Base-by-base conservation (phyloP, 2,888 invertebrate genomes). In the Oxytorus armatus region DNA sequence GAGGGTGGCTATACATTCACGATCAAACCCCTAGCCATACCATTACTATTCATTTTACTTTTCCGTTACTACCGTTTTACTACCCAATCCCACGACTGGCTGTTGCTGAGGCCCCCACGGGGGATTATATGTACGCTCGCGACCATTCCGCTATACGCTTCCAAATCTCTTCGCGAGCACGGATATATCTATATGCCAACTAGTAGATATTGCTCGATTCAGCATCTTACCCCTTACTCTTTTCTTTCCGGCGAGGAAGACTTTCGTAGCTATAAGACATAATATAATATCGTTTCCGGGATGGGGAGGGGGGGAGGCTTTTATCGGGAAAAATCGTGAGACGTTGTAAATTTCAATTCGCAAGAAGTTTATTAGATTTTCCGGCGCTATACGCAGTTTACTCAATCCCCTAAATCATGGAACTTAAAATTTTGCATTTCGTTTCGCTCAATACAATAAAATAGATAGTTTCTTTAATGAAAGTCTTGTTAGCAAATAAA, bases 71-170 rank as follows among this genome's bases (percentile, higher is more conserved):
- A 69, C 81, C 85, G 83, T 83, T 87, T 87, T 86, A 86, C 86
- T 86, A 84, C 77, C 84, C 85, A 86, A 88, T 88, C 5, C 86
- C 86, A 33, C 63, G 44, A 63, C 73, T 63, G 65, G 59, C 81
- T 79, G 82, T 77, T 70, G 80, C 77, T 79, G n/a, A 44, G 70
- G 77, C 79, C 63, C 63, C 83, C 83, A 83, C 42, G 61, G 82
- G 81, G 87, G 83, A 87, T 87, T 86, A 86, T 86, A 86, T 84
- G 85, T 85, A 84, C 85, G 85, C 83, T 73, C 65, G n/a, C n/a
- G 82, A 77, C 65, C 63, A 63, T 74, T 74, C 16, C 44, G 29
- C 53, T 63, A 16, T 21, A 72, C 70, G 49, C 55, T 74, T n/a
- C 55, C 47, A 77, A 84, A 87, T 87, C 86, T 84, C 85, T 75